These are phyloP conservation scores for Lithophane socia DNA, from an alignment of 2,888 invertebrate genomes.

Conservation along the genomic window DNA sequence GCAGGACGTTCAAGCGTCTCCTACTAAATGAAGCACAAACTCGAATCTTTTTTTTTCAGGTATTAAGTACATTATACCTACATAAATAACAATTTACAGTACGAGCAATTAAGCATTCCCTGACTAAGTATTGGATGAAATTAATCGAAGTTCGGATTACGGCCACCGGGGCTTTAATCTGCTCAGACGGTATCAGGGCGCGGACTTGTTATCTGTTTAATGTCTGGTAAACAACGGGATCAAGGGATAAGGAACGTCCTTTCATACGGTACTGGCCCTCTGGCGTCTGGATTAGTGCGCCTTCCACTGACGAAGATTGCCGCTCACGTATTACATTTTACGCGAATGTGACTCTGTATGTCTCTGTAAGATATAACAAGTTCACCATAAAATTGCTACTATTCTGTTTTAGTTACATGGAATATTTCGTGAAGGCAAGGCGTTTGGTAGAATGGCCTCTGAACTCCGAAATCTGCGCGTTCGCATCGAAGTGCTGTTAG, in stretches of 20 bases:
- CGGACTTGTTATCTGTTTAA: conserved; percentile 91
- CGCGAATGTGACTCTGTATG: conserved; percentile 65
- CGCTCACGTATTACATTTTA: conserved; percentile 78
- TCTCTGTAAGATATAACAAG: conserved; percentile 37
- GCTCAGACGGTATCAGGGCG: conserved; percentile 88
- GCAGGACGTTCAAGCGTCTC: conserved; percentile 23
- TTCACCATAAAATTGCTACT: conserved; percentile 34
- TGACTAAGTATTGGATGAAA: conserved; percentile 89
- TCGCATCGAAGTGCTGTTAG: conserved; percentile 64
- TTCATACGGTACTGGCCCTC: conserved; percentile 88
- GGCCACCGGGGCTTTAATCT: conserved; percentile 88
- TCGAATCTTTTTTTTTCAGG: conserved; percentile 54
- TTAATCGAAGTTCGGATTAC: conserved; percentile 90
- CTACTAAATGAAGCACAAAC: conserved; percentile 40
- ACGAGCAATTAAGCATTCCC: conserved; percentile 82
- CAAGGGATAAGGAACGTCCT: conserved; percentile 90
- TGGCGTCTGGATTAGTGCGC: conserved; percentile 86
- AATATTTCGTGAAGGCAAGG: conserved; percentile 28
- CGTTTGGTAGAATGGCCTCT: conserved; percentile 34
- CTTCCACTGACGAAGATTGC: conserved; percentile 84
- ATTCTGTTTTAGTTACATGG: conserved; percentile 24
- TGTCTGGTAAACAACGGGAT: conserved; percentile 91
- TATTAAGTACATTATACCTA: conserved; percentile 61
- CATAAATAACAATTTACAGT: conserved; percentile 77
- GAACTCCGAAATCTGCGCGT: conserved; percentile 58